phyloP scores from a whole-genome alignment of 2,113 vertebrate species.

The Seriola quinqueradiata region DNA sequence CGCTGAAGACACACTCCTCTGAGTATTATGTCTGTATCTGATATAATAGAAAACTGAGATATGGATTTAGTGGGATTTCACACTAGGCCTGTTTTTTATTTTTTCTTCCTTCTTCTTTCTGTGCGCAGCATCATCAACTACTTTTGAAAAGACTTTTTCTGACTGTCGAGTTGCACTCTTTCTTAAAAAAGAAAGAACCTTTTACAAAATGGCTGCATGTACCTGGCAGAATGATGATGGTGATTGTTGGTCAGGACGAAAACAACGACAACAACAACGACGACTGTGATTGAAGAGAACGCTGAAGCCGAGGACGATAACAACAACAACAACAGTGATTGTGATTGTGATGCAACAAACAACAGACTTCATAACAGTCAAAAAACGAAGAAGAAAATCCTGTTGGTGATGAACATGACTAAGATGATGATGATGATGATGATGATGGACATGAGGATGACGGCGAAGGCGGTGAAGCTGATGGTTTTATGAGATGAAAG shows the following conservation, averaged over 20 bases:
- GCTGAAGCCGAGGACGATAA: not conserved
- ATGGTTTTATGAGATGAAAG: not conserved
- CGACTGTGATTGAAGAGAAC: too few species aligned
- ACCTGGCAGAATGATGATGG: not conserved
- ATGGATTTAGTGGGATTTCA: constrained; percentile 3
- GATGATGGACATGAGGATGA: not conserved
- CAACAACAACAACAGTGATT: not conserved
- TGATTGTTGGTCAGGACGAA: not conserved
- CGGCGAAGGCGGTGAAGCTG: not conserved
- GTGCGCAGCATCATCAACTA: not conserved
- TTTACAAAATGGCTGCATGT: not conserved
- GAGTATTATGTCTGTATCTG: not conserved
- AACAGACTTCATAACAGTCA: not conserved
- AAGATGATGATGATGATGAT: not conserved
- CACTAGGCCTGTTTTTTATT: too few species aligned
- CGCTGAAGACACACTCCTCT: not conserved
- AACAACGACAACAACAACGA: too few species aligned
- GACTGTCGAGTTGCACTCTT: not conserved
- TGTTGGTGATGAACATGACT: too few species aligned
- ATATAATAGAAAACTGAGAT: not conserved
- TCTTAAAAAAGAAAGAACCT: not conserved
- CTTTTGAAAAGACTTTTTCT: too few species aligned
- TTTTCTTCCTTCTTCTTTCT: too few species aligned
- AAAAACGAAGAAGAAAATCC: too few species aligned
- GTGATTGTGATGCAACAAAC: not conserved